Evolutionary conservation across 2,888 invertebrate species (phyloP), one percentile per base, ranked within the genome.

Genomic region (Tinea trinotella): DNA sequence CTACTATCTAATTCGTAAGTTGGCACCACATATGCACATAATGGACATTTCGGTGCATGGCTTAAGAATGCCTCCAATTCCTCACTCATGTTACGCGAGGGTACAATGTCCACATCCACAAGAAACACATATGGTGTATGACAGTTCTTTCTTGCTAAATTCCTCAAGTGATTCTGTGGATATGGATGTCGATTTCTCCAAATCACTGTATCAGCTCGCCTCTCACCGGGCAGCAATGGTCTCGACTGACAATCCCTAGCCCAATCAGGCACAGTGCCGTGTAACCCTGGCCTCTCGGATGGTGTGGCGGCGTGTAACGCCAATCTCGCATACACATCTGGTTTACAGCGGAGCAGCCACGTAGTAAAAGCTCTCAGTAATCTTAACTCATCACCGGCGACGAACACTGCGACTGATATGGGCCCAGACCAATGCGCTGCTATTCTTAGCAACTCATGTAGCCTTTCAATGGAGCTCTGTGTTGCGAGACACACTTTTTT

Each of bases 141-240:
- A 61, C 95, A 95, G 64, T 94, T 94, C 67, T 94, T 93, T 54
- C 96, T 82, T 0, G 96, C 96, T 54, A 96, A 76, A 71, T 97
- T 97, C 60, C 96, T 85, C 80, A 96, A 81, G 67, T 95, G 94
- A 68, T 96, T 97, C 77, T 96, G 96, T 0, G 96, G 96, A 70
- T 96, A 96, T 0, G 92, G 90, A 67, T 93, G 90, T 57, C 90
- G 89, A 48, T 90, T 83, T 54, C 93, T 84, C 95, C 95, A 95
- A 54, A 89, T 88, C 2, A 89, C 82, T 2, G 92, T 91, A 53
- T 91, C 90, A 0, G 84, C 74, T 1, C 89, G 83, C 34, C 92
- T 79, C 17, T 87, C 78, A 55, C 88, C 90, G 1, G 91, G 72
- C 12, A 94, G 77, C 17, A 90, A 80, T 52, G 93, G 92, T 0